phyloP scores from a whole-genome alignment of 2,797 vertebrate species.

The Malurus leucopterus region DNA sequence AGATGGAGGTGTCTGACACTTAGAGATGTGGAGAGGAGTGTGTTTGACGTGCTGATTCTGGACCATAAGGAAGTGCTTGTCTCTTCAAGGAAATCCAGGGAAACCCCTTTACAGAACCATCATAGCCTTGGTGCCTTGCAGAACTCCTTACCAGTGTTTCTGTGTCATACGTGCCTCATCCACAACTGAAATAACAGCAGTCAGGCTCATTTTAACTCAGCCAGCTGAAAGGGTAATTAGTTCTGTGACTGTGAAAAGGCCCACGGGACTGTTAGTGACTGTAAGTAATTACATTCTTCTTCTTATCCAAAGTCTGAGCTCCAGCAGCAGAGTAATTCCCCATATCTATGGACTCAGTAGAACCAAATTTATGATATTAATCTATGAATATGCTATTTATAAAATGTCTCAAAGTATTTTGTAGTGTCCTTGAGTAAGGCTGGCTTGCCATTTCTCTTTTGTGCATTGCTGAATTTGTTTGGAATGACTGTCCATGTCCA shows the following conservation, averaged over 20 bases:
- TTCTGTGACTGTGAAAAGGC: slow-evolving; percentile 38
- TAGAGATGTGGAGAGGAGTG: not conserved
- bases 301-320: slow-evolving; percentile 40
- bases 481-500: not conserved
- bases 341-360: not conserved
- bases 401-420: not conserved
- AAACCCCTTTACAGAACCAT: not conserved
- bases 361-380: not conserved
- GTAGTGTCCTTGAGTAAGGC: not conserved
- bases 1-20: not conserved
- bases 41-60: not conserved
- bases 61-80: not conserved
- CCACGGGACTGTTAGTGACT: slow-evolving; percentile 9
- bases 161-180: not conserved
- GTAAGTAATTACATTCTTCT: slow-evolving; percentile 54
- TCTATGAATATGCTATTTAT: not conserved
- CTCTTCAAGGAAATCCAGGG: not conserved
- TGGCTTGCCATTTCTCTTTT: not conserved
- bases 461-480: not conserved
- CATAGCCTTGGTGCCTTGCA: not conserved
- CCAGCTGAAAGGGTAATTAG: slow-evolving; percentile 54
- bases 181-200: slow-evolving; percentile 3
- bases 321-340: slow-evolving; percentile 11
- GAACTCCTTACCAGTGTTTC: not conserved
- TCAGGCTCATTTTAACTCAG: not conserved